Percentiles rank a stretch among this genome's conserved stretches.
phyloP scores from a whole-genome alignment of 2,797 vertebrate genomes.

The Neopelma chrysocephalum region DNA sequence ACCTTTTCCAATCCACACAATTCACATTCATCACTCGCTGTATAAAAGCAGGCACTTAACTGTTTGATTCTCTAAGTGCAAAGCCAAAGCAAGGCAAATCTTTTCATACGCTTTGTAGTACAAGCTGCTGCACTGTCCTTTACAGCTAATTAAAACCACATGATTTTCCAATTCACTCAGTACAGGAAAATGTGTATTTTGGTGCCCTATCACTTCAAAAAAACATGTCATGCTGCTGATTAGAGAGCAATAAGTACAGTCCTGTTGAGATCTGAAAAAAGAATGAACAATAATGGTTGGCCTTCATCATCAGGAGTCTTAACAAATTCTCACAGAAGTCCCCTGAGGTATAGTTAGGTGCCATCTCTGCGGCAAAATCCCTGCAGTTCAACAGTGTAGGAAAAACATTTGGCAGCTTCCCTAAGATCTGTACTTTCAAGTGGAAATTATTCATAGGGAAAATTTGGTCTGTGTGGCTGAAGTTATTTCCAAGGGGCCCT shows the following conservation, averaged over 20 bases:
- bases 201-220: neutral
- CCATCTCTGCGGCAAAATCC: neutral
- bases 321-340: neutral
- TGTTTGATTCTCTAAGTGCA: neutral
- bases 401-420: neutral
- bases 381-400: neutral
- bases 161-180: constrained; percentile 32
- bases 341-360: neutral
- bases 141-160: constrained; percentile 29
- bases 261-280: neutral
- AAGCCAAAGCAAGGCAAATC: neutral
- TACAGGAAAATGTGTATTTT: neutral
- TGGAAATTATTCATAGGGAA: neutral
- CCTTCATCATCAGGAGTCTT: neutral
- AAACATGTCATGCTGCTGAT: neutral
- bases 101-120: constrained; percentile 11
- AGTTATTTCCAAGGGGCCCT: neutral
- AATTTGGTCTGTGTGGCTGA: neutral
- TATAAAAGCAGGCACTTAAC: neutral
- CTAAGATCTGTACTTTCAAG: neutral
- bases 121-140: constrained; percentile 18
- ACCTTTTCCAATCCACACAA: neutral
- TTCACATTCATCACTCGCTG: neutral
- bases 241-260: neutral
- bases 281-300: neutral